These are phyloP conservation scores for Drosophila repletoides DNA, from an alignment of 1,140 invertebrate species.

Conservation along the genomic window DNA sequence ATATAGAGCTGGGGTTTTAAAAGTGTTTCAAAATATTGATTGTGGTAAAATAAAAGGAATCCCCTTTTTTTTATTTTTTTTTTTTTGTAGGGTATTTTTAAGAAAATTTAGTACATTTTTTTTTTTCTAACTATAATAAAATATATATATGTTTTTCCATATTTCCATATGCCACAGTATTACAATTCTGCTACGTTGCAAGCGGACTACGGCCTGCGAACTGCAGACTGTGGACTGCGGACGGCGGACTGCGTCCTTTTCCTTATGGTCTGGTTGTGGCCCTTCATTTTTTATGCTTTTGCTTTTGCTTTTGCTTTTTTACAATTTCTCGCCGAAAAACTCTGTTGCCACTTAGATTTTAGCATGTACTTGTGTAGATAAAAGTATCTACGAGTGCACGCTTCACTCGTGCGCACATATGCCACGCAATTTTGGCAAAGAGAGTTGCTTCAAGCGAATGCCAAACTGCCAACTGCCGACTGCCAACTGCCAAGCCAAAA, in stretches of 20 bases:
- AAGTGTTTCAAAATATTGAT: no score
- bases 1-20: no score
- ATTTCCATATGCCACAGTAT: constrained; percentile 47
- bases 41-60: no score
- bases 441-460: constrained; percentile 12
- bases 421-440: constrained; percentile 20
- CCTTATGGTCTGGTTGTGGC: constrained; percentile 28
- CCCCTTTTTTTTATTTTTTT: no score
- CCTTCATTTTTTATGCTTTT: constrained; percentile 3
- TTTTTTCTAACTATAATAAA: constrained; percentile 14
- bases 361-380: constrained; percentile 64
- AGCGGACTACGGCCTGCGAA: no score
- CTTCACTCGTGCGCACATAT: constrained; percentile 35
- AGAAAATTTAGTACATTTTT: no score
- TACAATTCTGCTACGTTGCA: no score
- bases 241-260: no score
- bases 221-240: no score
- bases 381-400: constrained; percentile 45
- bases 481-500: no score
- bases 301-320: constrained; percentile 32
- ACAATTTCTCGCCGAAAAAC: constrained; percentile 36
- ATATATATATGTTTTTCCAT: constrained; percentile 3
- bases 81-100: no score
- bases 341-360: constrained; percentile 73
- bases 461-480: constrained; percentile 5